Base-by-base conservation (phyloP, 35 echinoderm and acorn worm species). In the Hemicentrotus pulcherrimus region DNA sequence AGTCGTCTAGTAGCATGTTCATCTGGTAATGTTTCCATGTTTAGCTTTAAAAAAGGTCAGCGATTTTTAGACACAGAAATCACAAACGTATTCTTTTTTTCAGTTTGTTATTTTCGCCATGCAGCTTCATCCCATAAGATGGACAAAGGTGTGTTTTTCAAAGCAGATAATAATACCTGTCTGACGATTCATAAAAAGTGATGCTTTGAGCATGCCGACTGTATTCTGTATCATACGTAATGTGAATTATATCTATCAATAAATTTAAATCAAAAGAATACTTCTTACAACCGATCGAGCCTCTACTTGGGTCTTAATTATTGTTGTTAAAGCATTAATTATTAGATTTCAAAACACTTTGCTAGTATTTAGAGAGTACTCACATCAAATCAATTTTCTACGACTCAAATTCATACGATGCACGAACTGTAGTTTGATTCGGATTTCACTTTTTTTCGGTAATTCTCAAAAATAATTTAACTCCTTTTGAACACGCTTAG, bases 191-290 rank as follows among this genome's bases (percentile, higher is more conserved):
- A 22, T 78, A 8, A 78, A 8, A 78, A n/a, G 22, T 78, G 28
- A 28, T 78, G 65, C 65, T 78, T 78, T 78, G 7, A 78, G 65
- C 65, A 78, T 78, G 65, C 65, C 19, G 24, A 78, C 65, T 78
- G 28, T 71, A 71, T 78, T 78, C 19, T 78, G 65, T 78, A 78
- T n/a, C 4, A 78, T 78, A 78, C 65, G 65, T 22, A 28, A 78
- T 78, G 65, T 78, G 65, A 78, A 78, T 78, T 78, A 78, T 78
- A 78, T 78, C 65, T 78, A 78, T 78, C 65, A 78, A 78, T 78
- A 78, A 78, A 78, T 78, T 28, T 28, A 78, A 78, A 22, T 78
- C 65, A 78, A 78, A 78, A 7, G 65, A 78, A 78, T 78, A 78
- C 65, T 78, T 78, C 65, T 78, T 78, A 78, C 65, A 78, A 78